These are phyloP conservation scores for Bombylius major DNA, from an alignment of 2,888 invertebrate species.

Conservation along the genomic window DNA sequence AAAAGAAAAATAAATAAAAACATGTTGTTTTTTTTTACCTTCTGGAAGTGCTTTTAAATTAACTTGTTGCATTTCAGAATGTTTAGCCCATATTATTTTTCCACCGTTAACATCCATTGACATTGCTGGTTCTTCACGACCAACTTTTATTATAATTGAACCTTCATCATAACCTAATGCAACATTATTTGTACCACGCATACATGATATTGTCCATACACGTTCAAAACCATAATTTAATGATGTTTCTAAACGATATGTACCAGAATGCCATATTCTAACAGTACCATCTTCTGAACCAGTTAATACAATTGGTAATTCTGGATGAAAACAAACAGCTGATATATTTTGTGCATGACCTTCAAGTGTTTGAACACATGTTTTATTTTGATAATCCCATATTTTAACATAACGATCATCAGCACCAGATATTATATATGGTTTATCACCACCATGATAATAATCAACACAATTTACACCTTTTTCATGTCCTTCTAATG, in stretches of 20 bases:
- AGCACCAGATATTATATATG: constrained; percentile 96
- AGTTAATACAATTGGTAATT: constrained; percentile 89
- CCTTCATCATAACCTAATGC: constrained; percentile 62
- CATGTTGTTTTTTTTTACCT: constrained; percentile 32
- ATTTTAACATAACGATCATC: constrained; percentile 97
- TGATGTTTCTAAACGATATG: constrained; percentile 90
- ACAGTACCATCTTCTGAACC: constrained; percentile 98
- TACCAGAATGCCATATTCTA: constrained; percentile 97
- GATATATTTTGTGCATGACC: constrained; percentile 95
- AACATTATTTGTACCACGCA: constrained; percentile 91
- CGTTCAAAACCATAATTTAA: constrained; percentile 96
- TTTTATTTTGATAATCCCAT: constrained; percentile 99
- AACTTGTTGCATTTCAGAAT: constrained; percentile 96
- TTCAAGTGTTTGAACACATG: constrained; percentile 96
- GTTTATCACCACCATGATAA: constrained; percentile 98
- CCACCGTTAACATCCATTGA: constrained; percentile 98
- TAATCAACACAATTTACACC: constrained; percentile 99
- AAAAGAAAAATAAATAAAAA: too few species aligned
- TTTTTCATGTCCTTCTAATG: constrained; percentile 94
- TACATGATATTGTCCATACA: constrained; percentile 91
- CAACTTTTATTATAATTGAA: constrained; percentile 41
- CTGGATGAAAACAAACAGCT: constrained; percentile 95
- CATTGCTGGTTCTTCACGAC: constrained; percentile 96
- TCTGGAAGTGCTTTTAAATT: constrained; percentile 77
- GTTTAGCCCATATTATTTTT: constrained; percentile 98